Conservation (phyloP, 2,888 invertebrate species). For the Acleris holmiana region DNA sequence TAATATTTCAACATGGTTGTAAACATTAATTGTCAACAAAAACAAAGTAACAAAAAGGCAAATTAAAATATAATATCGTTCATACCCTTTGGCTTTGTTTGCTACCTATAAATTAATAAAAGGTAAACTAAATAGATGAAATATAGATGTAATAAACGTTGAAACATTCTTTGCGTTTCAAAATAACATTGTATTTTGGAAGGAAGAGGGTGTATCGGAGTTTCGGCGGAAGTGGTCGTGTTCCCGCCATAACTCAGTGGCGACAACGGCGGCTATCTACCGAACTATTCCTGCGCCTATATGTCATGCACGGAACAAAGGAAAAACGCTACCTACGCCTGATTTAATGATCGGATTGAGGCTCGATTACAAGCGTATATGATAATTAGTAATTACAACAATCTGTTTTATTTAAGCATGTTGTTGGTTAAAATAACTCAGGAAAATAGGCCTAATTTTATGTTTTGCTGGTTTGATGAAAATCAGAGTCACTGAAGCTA, state of each 20-base stretch:
- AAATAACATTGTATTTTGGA: slow-evolving; percentile 43
- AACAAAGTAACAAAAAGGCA: too few relatives aligned
- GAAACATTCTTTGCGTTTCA: slow-evolving; percentile 30
- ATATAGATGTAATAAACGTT: slow-evolving; percentile 16
- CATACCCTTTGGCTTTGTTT: not conserved
- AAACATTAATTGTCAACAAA: too few relatives aligned
- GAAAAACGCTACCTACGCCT: slow-evolving; percentile 19
- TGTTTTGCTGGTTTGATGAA: too few relatives aligned
- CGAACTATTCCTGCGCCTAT: slow-evolving; percentile 35
- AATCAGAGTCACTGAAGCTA: too few relatives aligned
- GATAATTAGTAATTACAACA: too few relatives aligned
- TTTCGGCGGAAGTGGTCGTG: slow-evolving; percentile 61
- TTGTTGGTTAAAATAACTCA: too few relatives aligned
- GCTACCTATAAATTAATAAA: slow-evolving; percentile 7
- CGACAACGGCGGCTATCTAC: slow-evolving; percentile 55
- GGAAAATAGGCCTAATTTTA: too few relatives aligned
- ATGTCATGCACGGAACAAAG: slow-evolving; percentile 24
- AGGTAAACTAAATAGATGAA: slow-evolving; percentile 2
- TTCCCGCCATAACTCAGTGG: slow-evolving; percentile 66
- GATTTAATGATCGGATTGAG: slow-evolving; percentile 14
- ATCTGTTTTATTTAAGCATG: too few relatives aligned
- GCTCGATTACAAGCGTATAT: slow-evolving; percentile 2
- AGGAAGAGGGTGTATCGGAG: slow-evolving; percentile 49
- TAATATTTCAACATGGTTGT: too few relatives aligned
- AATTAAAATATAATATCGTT: not conserved